Evolutionary conservation across 2,113 vertebrate genomes (phyloP), one percentile per base, ranked within the genome.

Genomic region (Thamnophis sirtalis): DNA sequence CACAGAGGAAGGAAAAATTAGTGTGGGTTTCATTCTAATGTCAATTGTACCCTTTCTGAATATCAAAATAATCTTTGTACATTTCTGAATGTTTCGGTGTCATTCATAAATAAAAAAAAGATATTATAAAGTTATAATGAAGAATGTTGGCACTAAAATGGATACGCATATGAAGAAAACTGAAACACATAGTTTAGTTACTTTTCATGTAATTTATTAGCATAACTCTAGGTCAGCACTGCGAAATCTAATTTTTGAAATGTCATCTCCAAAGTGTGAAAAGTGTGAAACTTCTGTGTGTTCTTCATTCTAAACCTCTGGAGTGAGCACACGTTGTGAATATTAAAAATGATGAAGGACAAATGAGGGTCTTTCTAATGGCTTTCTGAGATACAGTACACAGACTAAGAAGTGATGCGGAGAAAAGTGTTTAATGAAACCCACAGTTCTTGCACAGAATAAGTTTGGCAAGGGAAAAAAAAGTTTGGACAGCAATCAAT

Each of bases 191-290:
- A 80, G 17, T 80, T 80, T 80, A 80, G 73, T 80, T 80, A 96
- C 91, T 93, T 94, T 87, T 87, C 94, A 92, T 63, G 88, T 91
- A 93, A 94, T 96, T 95, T 92, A 96, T 33, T 50, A 96, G 93
- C 90, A 93, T 94, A 96, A 88, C 19, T 92, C 95, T 87, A 94
- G 94, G 91, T 96, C 94, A 93, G 51, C 73, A 21, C 33, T 80
- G 73, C 33, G 7, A 80, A 80, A 43, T 80, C 73, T 80, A 80
- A 80, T 95, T 96, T 96, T 24, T 80, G 93, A 94, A 96, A 96
- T 96, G 93, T 94, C 94, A 95, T 95, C 56, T 56, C 94, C 91
- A 95, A 92, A 68, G 21, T 80, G 73, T 80, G 92, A 90, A 96
- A 96, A 63, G 13, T n/a, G 58, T 89, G 88, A 89, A 50, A 89